Conservation (phyloP, 1,140 invertebrate species). For the Alviniconcha marisindica region DNA sequence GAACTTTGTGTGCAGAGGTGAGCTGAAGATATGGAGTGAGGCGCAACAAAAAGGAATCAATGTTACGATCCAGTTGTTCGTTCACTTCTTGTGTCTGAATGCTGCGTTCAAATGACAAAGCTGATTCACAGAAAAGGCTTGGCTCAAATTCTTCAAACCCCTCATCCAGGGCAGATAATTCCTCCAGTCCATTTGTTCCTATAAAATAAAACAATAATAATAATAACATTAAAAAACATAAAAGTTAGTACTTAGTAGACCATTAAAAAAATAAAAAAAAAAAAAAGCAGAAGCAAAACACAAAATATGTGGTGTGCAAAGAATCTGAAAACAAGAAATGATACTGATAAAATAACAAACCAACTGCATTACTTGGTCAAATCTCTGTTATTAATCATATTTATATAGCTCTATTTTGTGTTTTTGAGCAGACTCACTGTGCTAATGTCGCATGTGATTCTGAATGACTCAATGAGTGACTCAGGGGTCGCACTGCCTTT, state of each 20-base stretch:
- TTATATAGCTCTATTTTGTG: too few species aligned
- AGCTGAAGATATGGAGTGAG: conserved; percentile 92
- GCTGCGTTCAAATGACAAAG: conserved; percentile 86
- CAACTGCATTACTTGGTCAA: too few species aligned
- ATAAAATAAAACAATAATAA: conserved; percentile 6
- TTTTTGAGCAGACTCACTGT: too few species aligned
- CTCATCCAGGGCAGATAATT: conserved; percentile 85
- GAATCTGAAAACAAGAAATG: too few species aligned
- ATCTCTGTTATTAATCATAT: too few species aligned
- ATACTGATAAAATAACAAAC: too few species aligned
- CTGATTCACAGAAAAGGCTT: conserved; percentile 85
- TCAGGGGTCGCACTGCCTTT: too few species aligned
- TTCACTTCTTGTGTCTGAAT: conserved; percentile 87
- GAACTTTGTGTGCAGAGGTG: conserved; percentile 88
- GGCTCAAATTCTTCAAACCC: conserved; percentile 85
- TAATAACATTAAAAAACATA: not conserved
- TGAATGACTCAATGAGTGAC: too few species aligned
- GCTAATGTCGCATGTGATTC: too few species aligned
- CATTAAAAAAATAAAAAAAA: not conserved
- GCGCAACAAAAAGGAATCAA: conserved; percentile 88
- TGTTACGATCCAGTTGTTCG: conserved; percentile 83
- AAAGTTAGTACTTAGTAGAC: not conserved
- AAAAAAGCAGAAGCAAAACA: not conserved
- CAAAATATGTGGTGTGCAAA: too few species aligned
- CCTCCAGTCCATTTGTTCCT: conserved; percentile 87